Evolutionary conservation across 2,113 vertebrate genomes (phyloP).

Genomic region (Desmodus rotundus): DNA sequence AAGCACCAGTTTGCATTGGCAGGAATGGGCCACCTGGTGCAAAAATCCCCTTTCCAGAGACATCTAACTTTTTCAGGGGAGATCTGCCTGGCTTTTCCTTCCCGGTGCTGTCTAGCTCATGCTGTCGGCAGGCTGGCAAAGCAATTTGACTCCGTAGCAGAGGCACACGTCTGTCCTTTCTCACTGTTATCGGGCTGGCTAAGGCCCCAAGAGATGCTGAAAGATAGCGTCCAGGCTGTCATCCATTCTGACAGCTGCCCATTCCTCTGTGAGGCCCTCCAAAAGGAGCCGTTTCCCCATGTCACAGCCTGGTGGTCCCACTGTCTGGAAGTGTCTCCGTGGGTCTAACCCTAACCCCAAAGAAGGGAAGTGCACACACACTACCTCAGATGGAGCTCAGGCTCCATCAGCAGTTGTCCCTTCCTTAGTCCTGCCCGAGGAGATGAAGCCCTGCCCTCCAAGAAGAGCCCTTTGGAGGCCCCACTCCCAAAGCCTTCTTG

Average conservation of each 20-base stretch:
- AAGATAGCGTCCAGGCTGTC: not conserved
- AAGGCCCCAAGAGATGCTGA: not conserved
- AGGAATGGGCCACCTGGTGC: not conserved
- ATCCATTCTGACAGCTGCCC: not conserved
- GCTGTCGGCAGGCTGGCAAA: not conserved
- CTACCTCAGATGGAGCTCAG: fast-evolving
- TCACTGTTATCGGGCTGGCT: fast-evolving
- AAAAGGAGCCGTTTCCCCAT: not conserved
- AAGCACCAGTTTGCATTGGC: not conserved
- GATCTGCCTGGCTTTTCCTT: not conserved
- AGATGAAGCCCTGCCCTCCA: not conserved
- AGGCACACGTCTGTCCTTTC: not conserved
- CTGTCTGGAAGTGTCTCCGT: not conserved
- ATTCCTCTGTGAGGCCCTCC: not conserved
- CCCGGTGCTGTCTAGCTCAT: not conserved
- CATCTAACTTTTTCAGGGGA: not conserved
- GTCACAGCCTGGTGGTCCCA: not conserved
- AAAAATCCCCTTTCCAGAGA: not conserved
- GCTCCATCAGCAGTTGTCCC: not conserved
- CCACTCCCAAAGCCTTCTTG: not conserved
- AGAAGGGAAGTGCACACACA: not conserved
- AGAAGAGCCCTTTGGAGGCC: not conserved
- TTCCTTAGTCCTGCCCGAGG: not conserved
- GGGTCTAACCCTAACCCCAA: not conserved
- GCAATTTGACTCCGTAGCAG: fast-evolving